These are phyloP conservation scores for Labia minor DNA, from an alignment of 2,888 invertebrate genomes.

Conservation along the genomic window DNA sequence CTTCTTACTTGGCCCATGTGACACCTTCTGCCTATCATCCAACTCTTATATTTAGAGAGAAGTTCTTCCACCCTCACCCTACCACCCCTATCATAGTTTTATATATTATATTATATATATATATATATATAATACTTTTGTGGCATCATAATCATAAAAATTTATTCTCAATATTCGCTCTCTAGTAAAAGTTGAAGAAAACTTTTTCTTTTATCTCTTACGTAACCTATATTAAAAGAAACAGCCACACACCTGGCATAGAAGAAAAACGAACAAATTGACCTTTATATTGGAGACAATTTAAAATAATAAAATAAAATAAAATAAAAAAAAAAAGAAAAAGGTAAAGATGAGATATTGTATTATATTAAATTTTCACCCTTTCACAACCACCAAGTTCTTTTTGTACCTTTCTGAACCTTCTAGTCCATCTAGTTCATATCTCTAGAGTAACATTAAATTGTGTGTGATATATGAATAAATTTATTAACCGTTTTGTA, in stretches of 20 bases:
- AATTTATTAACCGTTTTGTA: too few relatives aligned
- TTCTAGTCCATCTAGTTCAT: too few relatives aligned
- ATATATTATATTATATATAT: too few relatives aligned
- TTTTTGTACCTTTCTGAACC: too few relatives aligned
- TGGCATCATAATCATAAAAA: background rate
- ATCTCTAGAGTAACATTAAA: too few relatives aligned
- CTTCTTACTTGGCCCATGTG: too few relatives aligned
- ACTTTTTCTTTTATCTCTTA: background rate
- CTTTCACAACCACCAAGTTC: too few relatives aligned
- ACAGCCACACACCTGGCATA: background rate
- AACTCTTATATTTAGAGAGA: too few relatives aligned
- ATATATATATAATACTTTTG: background rate
- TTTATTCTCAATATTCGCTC: constrained; percentile 3
- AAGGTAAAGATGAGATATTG: background rate
- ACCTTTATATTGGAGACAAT: background rate
- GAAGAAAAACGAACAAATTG: background rate
- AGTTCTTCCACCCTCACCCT: too few relatives aligned
- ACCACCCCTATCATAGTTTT: too few relatives aligned
- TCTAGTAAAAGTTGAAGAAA: background rate
- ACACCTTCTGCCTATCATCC: too few relatives aligned
- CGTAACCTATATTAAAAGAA: constrained; percentile 8
- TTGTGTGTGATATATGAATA: too few relatives aligned
- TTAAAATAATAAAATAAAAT: background rate
- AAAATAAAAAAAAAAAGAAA: background rate
- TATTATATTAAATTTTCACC: background rate